phyloP scores from a whole-genome alignment of 2,113 vertebrate genomes.

The Boulengerochromis microlepis region DNA sequence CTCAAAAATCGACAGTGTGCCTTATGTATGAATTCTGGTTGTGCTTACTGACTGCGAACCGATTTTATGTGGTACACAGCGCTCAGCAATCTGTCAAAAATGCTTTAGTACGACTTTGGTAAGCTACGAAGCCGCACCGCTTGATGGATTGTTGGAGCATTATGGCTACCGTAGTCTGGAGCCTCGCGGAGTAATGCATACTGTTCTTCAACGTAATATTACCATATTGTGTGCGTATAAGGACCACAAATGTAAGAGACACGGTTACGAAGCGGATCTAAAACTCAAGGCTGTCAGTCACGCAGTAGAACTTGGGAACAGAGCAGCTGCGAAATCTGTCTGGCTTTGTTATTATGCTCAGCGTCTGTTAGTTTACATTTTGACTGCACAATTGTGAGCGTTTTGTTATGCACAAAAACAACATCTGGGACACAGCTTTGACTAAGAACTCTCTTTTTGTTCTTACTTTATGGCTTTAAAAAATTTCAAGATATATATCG shows the following conservation, averaged over 20 bases:
- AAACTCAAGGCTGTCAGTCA: not conserved
- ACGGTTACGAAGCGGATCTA: accelerated
- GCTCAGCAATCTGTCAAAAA: not conserved
- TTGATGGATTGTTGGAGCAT: not conserved
- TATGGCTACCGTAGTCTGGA: not conserved
- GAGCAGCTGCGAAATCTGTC: not conserved
- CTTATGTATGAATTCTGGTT: not conserved
- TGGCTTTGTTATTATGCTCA: not conserved
- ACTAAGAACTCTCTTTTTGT: not conserved
- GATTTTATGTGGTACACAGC: not conserved
- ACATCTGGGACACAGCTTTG: not conserved
- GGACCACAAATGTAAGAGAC: not conserved
- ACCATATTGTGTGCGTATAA: not conserved
- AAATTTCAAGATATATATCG: not conserved
- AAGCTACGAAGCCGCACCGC: not conserved
- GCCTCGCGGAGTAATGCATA: accelerated
- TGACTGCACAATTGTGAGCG: not conserved
- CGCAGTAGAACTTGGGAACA: not conserved
- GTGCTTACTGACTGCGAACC: not conserved
- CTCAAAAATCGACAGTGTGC: not conserved
- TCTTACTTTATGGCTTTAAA: not conserved
- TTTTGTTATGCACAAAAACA: too few species aligned
- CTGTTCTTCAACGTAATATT: not conserved
- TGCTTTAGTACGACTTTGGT: not conserved
- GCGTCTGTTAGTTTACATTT: not conserved